Base-by-base conservation (phyloP, 2,113 vertebrate genomes). In the Chrysemys picta region DNA sequence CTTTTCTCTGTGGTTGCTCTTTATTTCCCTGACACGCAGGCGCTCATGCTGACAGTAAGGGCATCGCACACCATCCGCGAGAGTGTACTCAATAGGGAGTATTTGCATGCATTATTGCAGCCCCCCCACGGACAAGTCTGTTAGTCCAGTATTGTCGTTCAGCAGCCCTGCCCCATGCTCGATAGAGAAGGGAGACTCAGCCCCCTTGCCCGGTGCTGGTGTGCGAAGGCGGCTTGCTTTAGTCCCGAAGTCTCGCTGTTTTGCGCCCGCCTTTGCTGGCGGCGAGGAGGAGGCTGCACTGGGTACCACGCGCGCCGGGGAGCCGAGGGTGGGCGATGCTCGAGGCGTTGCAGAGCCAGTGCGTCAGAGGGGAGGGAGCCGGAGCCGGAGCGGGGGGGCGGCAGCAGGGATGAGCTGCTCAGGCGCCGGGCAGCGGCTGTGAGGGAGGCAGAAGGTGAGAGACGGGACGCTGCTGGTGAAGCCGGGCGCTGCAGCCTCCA, bases 301-400 rank as follows among this genome's bases (percentile, higher is more conserved):
- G 45, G 75, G 75, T 38, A 47, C 75, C 45, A 5, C 38, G 21
- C 38, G 75, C n/a, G 17, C 75, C 22, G 22, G 45, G 22, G 84
- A 47, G 47, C 17, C 12, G 31, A 21, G 31, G 82, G 82, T 14
- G 52, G 57, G 27, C 45, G 24, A 59, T 31, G 83, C 83, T 59
- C 35, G 1, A 2, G 72, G 84, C 90, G 83, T 13, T 93, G 92
- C 89, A 84, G 89, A 65, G 22, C 82, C 85, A 85, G 62, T 91
- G 95, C 96, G 97, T 96, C 97, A 96, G 92, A 57, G 31, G 75
- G 65, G 59, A 87, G 53, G 92, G 85, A 69, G 87, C 89, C 88
- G 72, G 84, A 90, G 52, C 52, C 3, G 91, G 95, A 85, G 93
- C 86, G 85, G 87, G 83, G 87, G 89, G 80, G 84, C 81, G 93